Base-by-base conservation (phyloP, 1,140 invertebrate genomes). In the Agrilus planipennis region DNA sequence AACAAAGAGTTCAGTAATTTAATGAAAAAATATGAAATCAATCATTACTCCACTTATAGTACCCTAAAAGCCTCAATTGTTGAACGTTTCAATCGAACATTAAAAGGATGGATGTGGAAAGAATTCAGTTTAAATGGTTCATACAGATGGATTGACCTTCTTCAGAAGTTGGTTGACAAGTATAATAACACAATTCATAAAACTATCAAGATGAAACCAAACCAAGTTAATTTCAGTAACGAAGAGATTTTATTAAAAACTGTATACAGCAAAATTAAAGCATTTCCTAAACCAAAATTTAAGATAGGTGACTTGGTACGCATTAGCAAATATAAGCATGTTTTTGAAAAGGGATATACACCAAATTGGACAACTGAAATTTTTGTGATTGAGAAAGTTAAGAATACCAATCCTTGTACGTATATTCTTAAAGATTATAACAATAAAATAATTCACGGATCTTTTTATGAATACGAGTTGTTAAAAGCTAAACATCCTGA, bases 101-200 rank as follows among this genome's bases (percentile, higher is more conserved):
- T 69, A 23, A 64, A 63, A 56, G 39, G 43, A 11, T 48, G 40
- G 42, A 53, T 69, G 45, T 66, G 41, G 38, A 51, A 51, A 42
- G 46, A 55, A 37, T 63, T 67, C 43, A 62, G 53, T 23, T 36
- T 53, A 31, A 35, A 47, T 31, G 56, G 58, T 7, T 57, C 44
- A 18, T 46, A 50, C 23, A 51, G 49, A 20, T 67, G 53, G 38
- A 34, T 61, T 6, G 37, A 64, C 40, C 42, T 54, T 7, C 31
- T 68, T 37, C 22, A 28, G 12, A 32, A 25, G 15, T 31, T 44
- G 18, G 39, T 38, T n/a, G 34, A 44, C 15, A 25, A 10, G 16
- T 47, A 47, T 41, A 50, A 50, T 23, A 47, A 52, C 42, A 44
- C 34, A 1, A 38, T 39, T 16, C 50, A 52, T 39, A 31, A 39